Conservation (phyloP, 2,797 vertebrate species). For the Coregonus sp. region DNA sequence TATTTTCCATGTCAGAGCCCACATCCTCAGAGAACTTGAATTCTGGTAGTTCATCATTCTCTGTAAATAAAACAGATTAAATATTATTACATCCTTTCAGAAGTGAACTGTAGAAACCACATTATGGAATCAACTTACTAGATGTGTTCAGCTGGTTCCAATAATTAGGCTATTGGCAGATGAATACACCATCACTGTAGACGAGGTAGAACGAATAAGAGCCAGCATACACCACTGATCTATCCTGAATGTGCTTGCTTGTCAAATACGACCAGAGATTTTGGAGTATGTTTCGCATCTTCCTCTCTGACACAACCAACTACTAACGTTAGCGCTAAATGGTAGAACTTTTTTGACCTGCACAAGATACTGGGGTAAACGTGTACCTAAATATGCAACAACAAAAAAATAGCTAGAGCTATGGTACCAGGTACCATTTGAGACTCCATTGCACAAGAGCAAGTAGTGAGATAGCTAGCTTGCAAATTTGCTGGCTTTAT, state of each 20-base stretch:
- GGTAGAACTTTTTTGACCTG: not conserved
- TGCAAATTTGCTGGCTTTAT: not conserved
- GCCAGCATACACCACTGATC: not conserved
- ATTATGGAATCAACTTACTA: not conserved
- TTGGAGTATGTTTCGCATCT: not conserved
- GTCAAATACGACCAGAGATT: not conserved
- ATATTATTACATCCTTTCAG: not conserved
- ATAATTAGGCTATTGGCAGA: not conserved
- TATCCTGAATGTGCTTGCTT: not conserved
- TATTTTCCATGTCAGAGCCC: conserved; percentile 51
- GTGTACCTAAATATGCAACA: not conserved
- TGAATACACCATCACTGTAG: not conserved
- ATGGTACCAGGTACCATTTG: not conserved
- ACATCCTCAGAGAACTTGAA: conserved; percentile 48
- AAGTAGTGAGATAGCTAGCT: not conserved
- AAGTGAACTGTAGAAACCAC: not conserved
- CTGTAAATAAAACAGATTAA: conserved; percentile 33
- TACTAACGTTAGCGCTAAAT: too few relatives aligned
- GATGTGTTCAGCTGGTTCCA: not conserved
- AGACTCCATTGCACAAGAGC: not conserved
- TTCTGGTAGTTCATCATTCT: conserved; percentile 49
- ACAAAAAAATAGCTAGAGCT: not conserved
- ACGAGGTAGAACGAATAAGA: not conserved
- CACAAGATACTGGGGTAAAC: not conserved
- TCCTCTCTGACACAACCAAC: too few relatives aligned